phyloP scores from a whole-genome alignment of 2,888 invertebrate species.

The Sarcophaga rosellei region DNA sequence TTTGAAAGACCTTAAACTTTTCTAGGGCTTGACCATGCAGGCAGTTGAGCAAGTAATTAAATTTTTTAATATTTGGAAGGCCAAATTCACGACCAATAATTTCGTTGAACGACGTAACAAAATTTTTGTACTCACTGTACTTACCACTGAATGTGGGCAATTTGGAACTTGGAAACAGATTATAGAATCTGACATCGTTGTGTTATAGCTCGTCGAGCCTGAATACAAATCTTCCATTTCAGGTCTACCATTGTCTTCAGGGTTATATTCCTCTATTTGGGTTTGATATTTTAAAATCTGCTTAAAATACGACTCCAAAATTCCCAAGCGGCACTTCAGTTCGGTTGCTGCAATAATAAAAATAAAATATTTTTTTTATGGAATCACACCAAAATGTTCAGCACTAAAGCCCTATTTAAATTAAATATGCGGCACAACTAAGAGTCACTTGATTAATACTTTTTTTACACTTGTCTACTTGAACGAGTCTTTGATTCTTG shows the following conservation, averaged over 20 bases:
- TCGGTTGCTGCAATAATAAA: no score
- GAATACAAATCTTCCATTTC: slow-evolving; percentile 21
- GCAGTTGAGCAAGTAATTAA: slow-evolving; percentile 41
- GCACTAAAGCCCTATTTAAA: no score
- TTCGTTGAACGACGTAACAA: slow-evolving; percentile 49
- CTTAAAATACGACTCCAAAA: slow-evolving; percentile 32
- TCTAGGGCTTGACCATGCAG: slow-evolving; percentile 47
- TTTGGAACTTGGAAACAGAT: background rate
- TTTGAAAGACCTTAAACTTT: slow-evolving; percentile 25
- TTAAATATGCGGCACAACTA: no score
- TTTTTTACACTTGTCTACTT: no score
- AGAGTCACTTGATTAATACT: no score
- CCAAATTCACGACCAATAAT: slow-evolving; percentile 44
- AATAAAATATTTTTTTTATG: no score
- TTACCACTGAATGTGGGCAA: background rate
- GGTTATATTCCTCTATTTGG: slow-evolving; percentile 10
- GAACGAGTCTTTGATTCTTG: no score
- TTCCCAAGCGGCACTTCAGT: slow-evolving; percentile 15
- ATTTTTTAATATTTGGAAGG: slow-evolving; percentile 47
- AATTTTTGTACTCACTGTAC: slow-evolving; percentile 52
- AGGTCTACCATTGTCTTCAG: slow-evolving; percentile 11
- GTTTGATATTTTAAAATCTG: slow-evolving; percentile 24
- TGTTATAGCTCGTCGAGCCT: background rate
- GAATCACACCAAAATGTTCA: no score
- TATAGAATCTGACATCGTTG: background rate